phyloP scores from a whole-genome alignment of 1,140 invertebrate genomes.

The Lepidurus apus region DNA sequence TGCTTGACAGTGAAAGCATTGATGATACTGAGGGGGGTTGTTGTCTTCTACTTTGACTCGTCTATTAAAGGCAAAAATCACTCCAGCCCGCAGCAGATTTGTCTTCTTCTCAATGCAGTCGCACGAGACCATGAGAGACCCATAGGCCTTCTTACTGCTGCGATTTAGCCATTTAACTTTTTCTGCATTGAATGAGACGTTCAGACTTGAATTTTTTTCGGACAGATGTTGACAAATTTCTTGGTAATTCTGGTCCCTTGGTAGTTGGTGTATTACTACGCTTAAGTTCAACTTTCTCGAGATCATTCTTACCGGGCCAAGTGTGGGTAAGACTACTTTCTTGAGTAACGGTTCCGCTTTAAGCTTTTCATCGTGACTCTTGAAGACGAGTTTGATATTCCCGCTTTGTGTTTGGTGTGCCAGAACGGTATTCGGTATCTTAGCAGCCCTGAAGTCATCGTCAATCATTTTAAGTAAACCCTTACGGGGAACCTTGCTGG shows the following conservation, averaged over 20 bases:
- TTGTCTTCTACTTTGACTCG: neutral
- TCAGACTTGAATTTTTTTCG: conserved; percentile 16
- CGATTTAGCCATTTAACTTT: conserved; percentile 7
- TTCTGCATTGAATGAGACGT: neutral
- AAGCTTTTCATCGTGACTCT: conserved; percentile 23
- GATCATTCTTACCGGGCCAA: conserved; percentile 24
- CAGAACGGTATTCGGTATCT: neutral
- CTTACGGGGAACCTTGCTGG: neutral
- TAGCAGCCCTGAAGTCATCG: neutral
- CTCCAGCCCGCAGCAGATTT: neutral
- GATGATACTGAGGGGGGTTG: neutral
- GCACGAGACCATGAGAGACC: conserved; percentile 1
- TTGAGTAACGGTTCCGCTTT: conserved; percentile 23
- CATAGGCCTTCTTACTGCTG: conserved; percentile 9
- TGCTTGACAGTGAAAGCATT: conserved; percentile 25
- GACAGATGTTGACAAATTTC: conserved; percentile 13
- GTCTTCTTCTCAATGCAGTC: neutral
- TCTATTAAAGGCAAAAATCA: conserved; percentile 4
- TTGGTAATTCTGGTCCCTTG: neutral
- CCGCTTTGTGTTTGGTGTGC: conserved; percentile 16
- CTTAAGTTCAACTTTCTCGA: neutral
- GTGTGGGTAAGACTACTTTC: neutral
- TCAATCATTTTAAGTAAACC: conserved; percentile 16
- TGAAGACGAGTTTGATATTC: neutral
- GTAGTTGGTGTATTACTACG: conserved; percentile 24